A percentile compares a stretch with the other conserved stretches of the same genome.
Evolutionary conservation across 2,113 vertebrate species (phyloP).

Genomic region (Chaetodon trifascialis): DNA sequence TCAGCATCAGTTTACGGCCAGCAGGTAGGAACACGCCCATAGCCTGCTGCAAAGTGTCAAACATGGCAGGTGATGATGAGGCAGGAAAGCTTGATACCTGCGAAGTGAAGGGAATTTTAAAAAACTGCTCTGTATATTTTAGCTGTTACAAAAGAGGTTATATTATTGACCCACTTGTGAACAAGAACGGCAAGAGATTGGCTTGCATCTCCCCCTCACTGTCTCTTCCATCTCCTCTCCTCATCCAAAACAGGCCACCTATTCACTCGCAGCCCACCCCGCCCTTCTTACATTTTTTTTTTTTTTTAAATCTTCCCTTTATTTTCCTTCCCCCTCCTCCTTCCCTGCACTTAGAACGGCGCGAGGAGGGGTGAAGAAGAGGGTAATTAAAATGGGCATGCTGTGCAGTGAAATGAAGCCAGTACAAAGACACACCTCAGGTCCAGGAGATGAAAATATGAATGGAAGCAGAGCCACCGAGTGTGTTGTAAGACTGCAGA

Average conservation of each 20-base stretch:
- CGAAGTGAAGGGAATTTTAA: not conserved
- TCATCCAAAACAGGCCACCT: slow-evolving; percentile 34
- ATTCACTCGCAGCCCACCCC: slow-evolving; percentile 37
- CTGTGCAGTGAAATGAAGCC: slow-evolving; percentile 56
- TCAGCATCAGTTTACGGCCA: slow-evolving; percentile 45
- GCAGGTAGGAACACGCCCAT: slow-evolving; percentile 51
- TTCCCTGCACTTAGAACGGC: slow-evolving; percentile 26
- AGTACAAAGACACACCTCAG: slow-evolving; percentile 17
- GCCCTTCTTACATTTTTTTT: slow-evolving; percentile 4
- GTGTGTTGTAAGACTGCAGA: not conserved
- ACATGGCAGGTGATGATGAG: slow-evolving; percentile 1
- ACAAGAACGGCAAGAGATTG: slow-evolving; percentile 9
- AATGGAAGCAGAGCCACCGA: not conserved
- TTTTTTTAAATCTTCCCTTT: slow-evolving; percentile 22
- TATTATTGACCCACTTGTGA: slow-evolving; percentile 4
- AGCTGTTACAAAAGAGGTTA: not conserved
- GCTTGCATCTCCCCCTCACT: not conserved
- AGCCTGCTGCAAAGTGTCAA: slow-evolving; percentile 30
- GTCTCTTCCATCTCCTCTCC: slow-evolving; percentile 9
- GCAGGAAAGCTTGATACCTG: not conserved
- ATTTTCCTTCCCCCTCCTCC: slow-evolving; percentile 22
- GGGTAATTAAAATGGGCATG: slow-evolving; percentile 72
- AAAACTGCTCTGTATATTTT: not conserved
- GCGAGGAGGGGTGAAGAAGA: slow-evolving; percentile 42
- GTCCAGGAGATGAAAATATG: slow-evolving; percentile 16